Conservation (phyloP, 1,140 invertebrate genomes). For the Hetaerina americana region DNA sequence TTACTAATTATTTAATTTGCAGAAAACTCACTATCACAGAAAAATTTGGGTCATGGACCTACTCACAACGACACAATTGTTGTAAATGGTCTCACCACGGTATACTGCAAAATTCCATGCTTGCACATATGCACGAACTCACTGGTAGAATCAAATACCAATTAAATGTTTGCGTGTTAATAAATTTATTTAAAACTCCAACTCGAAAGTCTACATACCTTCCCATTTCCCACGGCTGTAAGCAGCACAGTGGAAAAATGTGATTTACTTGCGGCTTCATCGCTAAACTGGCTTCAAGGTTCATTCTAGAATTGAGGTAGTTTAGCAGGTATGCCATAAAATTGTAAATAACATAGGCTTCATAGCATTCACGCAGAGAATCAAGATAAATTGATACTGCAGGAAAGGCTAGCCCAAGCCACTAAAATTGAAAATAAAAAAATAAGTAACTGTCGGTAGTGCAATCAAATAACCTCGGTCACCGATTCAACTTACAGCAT, state of each 20-base stretch:
- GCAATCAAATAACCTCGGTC: constrained; percentile 2
- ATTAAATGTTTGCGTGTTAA: too few species aligned
- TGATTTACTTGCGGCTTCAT: constrained; percentile 74
- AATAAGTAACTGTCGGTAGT: constrained; percentile 10
- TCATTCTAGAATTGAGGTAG: constrained; percentile 69
- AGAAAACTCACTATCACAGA: constrained; percentile 7
- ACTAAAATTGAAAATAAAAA: constrained; percentile 39
- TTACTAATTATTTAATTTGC: too few species aligned
- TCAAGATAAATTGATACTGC: constrained; percentile 82
- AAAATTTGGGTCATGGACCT: constrained; percentile 10
- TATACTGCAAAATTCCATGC: constrained; percentile 92
- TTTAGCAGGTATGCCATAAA: constrained; percentile 92
- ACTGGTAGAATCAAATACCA: constrained; percentile 30
- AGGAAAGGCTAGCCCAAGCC: constrained; percentile 70
- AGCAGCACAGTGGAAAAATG: constrained; percentile 72
- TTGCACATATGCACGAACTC: constrained; percentile 89
- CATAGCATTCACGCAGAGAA: constrained; percentile 86
- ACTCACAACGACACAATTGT: constrained; percentile 79
- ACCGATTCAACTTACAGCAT: constrained; percentile 59
- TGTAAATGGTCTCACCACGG: constrained; percentile 74
- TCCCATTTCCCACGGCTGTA: constrained; percentile 78
- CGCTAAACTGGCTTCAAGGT: constrained; percentile 66
- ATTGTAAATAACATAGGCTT: constrained; percentile 94
- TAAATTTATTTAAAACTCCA: too few species aligned
- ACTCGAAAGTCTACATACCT: constrained; percentile 41